phyloP scores from a whole-genome alignment of 2,797 vertebrate species.

The Eleutherodactylus coqui region DNA sequence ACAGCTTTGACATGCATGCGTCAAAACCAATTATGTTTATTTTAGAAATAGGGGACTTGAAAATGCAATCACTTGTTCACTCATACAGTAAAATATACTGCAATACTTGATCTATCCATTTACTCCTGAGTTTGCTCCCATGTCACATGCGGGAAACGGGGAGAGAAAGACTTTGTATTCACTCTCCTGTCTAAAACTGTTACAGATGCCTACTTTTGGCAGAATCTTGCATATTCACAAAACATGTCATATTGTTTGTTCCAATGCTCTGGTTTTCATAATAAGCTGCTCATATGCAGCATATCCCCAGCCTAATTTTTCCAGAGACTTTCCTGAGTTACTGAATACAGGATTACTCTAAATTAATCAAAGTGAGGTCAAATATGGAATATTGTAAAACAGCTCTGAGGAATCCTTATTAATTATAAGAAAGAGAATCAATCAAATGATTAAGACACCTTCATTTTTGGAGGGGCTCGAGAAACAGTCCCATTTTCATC shows the following conservation, averaged over 20 bases:
- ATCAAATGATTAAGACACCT: slow-evolving; percentile 82
- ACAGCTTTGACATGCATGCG: too few species aligned
- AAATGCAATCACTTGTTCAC: too few species aligned
- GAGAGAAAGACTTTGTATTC: too few species aligned
- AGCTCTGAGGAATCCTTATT: neutral
- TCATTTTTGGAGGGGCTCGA: slow-evolving; percentile 94
- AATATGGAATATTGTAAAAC: neutral
- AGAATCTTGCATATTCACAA: neutral
- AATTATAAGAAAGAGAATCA: neutral
- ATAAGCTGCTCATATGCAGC: neutral
- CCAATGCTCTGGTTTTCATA: neutral
- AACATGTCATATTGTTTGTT: neutral
- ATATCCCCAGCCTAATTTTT: neutral
- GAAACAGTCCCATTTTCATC: slow-evolving; percentile 76
- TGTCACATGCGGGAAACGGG: too few species aligned
- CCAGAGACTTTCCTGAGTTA: slow-evolving; percentile 25
- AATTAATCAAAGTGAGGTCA: neutral
- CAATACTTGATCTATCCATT: too few species aligned
- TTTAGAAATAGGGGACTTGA: too few species aligned
- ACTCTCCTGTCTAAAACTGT: neutral
- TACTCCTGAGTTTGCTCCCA: too few species aligned
- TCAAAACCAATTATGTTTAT: too few species aligned
- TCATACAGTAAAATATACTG: too few species aligned
- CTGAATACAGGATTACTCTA: neutral
- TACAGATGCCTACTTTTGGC: neutral